phyloP scores from a whole-genome alignment of 53 echinoderm and acorn worm genomes.

The Zoroaster sp. region DNA sequence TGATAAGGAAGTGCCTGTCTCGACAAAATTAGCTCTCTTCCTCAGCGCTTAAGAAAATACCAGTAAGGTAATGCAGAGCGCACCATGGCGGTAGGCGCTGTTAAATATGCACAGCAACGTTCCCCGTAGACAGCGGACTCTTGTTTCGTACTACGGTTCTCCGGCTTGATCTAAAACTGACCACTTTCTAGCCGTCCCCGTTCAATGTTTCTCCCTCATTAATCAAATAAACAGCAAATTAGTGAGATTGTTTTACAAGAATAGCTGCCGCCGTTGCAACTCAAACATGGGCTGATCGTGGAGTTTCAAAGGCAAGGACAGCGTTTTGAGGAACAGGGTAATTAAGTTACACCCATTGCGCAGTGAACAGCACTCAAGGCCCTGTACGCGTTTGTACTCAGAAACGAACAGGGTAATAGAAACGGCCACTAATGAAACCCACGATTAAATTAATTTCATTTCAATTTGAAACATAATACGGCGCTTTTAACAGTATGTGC shows the following conservation, averaged over 20 bases:
- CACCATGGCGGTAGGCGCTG: not conserved
- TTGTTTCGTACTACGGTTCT: not conserved
- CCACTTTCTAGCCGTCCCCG: constrained; percentile 43
- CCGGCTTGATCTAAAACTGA: constrained; percentile 26
- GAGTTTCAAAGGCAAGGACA: constrained; percentile 41
- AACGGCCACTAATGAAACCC: constrained; percentile 50
- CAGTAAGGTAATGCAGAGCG: not conserved
- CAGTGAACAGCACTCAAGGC: not conserved
- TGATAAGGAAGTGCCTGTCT: not conserved
- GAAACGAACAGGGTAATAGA: constrained; percentile 16
- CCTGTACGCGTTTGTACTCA: not conserved
- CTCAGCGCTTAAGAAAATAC: constrained; percentile 40
- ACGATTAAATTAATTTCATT: constrained; percentile 72
- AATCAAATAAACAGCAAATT: constrained; percentile 77
- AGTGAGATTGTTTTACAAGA: constrained; percentile 77
- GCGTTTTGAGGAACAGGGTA: not conserved
- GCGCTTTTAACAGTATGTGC: constrained; percentile 50
- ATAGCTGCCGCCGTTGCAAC: constrained; percentile 53
- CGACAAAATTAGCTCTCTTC: constrained; percentile 22
- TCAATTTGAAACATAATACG: constrained; percentile 66
- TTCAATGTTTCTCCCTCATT: constrained; percentile 21
- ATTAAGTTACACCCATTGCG: constrained; percentile 32
- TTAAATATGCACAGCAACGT: constrained; percentile 48
- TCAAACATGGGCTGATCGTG: constrained; percentile 55
- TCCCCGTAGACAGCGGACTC: constrained; percentile 11